Conservation (phyloP, 2,113 vertebrate genomes). For the Mirza zaza region DNA sequence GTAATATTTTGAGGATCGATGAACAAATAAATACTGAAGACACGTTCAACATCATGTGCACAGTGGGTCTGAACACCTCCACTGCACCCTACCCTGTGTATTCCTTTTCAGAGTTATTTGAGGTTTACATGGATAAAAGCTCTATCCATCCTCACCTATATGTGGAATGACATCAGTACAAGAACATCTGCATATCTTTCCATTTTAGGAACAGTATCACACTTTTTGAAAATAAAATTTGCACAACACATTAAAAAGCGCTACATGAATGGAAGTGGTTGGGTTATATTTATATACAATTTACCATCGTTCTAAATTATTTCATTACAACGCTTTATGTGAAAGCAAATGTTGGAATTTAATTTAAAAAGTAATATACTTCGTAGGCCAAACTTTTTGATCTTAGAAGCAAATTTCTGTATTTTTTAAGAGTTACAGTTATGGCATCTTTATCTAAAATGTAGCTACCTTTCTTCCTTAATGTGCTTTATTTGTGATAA, state of each 20-base stretch:
- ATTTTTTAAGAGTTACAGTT: not conserved
- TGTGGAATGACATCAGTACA: slow-evolving; percentile 31
- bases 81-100: not conserved
- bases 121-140: not conserved
- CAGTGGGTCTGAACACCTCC: not conserved
- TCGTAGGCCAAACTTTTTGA: not conserved
- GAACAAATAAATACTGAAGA: not conserved
- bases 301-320: not conserved
- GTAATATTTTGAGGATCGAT: not conserved
- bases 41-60: not conserved
- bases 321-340: not conserved
- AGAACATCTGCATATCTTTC: slow-evolving; percentile 52
- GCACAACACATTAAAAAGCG: not conserved
- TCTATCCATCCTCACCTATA: not conserved
- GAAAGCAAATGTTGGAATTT: not conserved
- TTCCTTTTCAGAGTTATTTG: not conserved
- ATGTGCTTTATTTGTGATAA: not conserved
- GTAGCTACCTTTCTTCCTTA: not conserved
- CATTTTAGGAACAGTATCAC: slow-evolving; percentile 48
- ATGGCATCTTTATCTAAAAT: not conserved
- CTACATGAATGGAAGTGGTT: not conserved
- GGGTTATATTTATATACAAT: not conserved
- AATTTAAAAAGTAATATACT: not conserved
- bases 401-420: not conserved
- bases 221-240: slow-evolving; percentile 47